A percentile compares a stretch with the other conserved stretches of the same genome.
These are phyloP conservation scores for Helogale parvula DNA, from an alignment of 2,113 vertebrate species.

Conservation along the genomic window DNA sequence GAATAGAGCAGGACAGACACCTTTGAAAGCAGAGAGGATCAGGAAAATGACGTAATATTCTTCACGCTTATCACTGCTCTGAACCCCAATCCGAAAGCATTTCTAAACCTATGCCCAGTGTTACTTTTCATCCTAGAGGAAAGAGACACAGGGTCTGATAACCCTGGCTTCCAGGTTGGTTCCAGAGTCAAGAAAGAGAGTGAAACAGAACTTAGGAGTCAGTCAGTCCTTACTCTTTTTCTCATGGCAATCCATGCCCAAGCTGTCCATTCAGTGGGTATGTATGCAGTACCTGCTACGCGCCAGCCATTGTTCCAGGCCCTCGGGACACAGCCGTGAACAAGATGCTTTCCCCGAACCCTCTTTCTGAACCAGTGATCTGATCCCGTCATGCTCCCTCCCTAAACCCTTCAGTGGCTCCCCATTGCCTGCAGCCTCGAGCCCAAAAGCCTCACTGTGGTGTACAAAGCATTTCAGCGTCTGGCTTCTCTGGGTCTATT, in stretches of 20 bases:
- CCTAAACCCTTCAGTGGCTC: not conserved
- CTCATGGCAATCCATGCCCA: not conserved
- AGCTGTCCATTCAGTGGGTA: not conserved
- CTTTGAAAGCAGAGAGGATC: not conserved
- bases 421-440: not conserved
- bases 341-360: not conserved
- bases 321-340: not conserved
- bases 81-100: not conserved
- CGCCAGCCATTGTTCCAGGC: not conserved
- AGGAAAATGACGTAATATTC: not conserved
- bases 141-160: not conserved
- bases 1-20: not conserved
- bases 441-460: not conserved
- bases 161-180: not conserved
- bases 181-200: not conserved
- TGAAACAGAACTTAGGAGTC: not conserved
- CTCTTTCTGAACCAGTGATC: not conserved
- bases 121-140: not conserved
- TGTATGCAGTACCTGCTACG: not conserved
- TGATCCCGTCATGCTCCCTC: not conserved
- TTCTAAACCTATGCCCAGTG: not conserved
- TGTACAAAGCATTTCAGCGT: not conserved
- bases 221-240: fast-evolving
- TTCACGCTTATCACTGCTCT: not conserved
- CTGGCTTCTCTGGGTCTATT: not conserved